Base-by-base conservation (phyloP, 2,888 invertebrate species). In the Trissoscelio sp. region DNA sequence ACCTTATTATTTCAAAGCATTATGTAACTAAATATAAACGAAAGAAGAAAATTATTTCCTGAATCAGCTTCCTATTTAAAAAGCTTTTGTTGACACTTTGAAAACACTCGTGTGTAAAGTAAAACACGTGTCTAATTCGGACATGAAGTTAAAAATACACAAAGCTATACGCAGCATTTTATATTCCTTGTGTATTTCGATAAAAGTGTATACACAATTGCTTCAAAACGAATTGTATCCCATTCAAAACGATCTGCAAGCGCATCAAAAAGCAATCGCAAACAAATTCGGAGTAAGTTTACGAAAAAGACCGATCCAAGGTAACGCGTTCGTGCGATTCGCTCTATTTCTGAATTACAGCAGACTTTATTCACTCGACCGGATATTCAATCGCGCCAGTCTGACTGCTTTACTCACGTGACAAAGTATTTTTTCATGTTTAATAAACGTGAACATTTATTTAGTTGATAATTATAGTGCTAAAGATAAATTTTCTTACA, bases 331-430 rank as follows among this genome's bases (percentile, higher is more conserved):
- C 20, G 5, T 22, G 44, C 31, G 34, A 53, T 24, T 12, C 53
- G 66, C 73, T 79, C 83, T 85, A 85, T 85, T 85, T 85, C 53
- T 73, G 75, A 79, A 73, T 80, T 83, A 83, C 73, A 70, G 51
- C 28, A 57, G 31, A 20, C 57, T 80, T 84, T 80, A 81, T 82
- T 78, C 44, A 31, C 31, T 31, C 44, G 28, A 24, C 44, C 69
- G 72, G 64, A 28, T 60, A 58, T 48, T 58, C 44, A 20, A 69
- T 28, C 44, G 11, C 16, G 11, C 16, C 16, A 14, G 3, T 42
- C 9, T 16, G 6, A 1, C 14, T 37, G 4, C 42, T 42, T 16
- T 14, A 42, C 1, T 42, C 16, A 42, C 6, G 42, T 5, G 16
- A 16, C 16, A 42, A 14, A 14, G 3, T 42, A 12, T 14, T 42